A percentile compares a stretch with the other conserved stretches of the same genome.
Conservation (phyloP, 2,113 vertebrate species). For the Hippocampus abdominalis region DNA sequence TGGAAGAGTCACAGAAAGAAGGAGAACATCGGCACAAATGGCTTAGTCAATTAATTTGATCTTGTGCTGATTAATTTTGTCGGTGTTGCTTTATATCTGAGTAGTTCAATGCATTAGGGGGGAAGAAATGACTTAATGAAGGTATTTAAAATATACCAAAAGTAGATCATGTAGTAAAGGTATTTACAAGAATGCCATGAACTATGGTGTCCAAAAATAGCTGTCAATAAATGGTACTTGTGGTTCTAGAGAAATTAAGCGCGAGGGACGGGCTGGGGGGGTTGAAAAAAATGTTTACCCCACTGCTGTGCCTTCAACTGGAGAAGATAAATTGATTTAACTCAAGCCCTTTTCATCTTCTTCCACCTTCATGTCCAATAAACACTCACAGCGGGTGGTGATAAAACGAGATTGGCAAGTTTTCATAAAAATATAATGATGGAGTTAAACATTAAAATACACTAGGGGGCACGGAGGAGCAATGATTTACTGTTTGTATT, state of each 20-base stretch:
- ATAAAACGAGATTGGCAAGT: conserved; percentile 38
- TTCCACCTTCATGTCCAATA: conserved; percentile 47
- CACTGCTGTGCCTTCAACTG: conserved; percentile 23
- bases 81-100: too few species aligned
- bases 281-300: conserved; percentile 33
- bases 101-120: not conserved
- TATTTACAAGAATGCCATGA: conserved; percentile 2
- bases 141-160: not conserved
- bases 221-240: conserved; percentile 16
- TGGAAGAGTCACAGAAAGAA: not conserved
- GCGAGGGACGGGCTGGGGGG: too few species aligned
- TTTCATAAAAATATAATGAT: conserved; percentile 23
- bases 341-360: conserved; percentile 37
- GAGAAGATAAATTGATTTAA: conserved; percentile 48
- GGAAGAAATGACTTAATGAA: not conserved
- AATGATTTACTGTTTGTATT: conserved; percentile 3
- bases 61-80: not conserved
- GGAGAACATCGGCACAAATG: not conserved
- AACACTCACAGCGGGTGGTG: conserved; percentile 32
- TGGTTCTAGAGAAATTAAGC: conserved; percentile 33
- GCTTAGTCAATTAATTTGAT: not conserved
- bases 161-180: not conserved
- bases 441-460: conserved; percentile 21
- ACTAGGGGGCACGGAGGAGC: conserved; percentile 8
- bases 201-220: conserved; percentile 17